Base-by-base conservation (phyloP, 2,888 invertebrate genomes). In the Caradrina clavipalpis region DNA sequence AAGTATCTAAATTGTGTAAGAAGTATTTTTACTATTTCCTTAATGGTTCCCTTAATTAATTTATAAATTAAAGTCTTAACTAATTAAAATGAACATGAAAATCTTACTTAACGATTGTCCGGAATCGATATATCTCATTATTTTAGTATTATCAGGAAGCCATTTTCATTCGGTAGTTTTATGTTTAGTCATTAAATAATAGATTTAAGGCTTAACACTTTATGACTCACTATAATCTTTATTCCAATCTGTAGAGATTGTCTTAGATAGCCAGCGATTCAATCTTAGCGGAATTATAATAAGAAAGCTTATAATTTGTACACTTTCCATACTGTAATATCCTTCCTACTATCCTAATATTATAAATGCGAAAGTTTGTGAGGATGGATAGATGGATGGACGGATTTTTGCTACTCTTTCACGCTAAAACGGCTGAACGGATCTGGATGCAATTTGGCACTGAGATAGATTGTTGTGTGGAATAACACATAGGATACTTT, bases 241-340 rank as follows among this genome's bases (percentile, higher is more conserved):
- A 59, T 51, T 47, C 62, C 15, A 26, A 65, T 51, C 54, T 62
- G 2, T 31, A 35, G n/a, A n/a, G n/a, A n/a, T n/a, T n/a, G n/a
- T 17, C 42, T 10, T 58, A 45, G 5, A 13, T 10, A 71, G 47
- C 58, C 54, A 22, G 22, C 21, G 61, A 67, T 71, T 59, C 45
- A 5, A 71, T 66, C 54, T 22, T 26, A 26, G 26, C 2, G 2
- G 4, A 3, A 26, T 26, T 26, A 26, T 26, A 49, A n/a, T 45
- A 60, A 15, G 13, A 15, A 47, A 31, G 39, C 39, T 63, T 76
- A 72, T 55, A 59, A 53, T 65, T 59, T 61, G 50, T 61, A 26
- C 15, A 15, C 55, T 61, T 50, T 61, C 39, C 19, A 17, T 5
- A 57, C 42, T 39, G 53, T 71, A 71, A 58, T 11, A n/a, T n/a